Conservation (phyloP, 2,888 invertebrate species). For the Cabera pusaria region DNA sequence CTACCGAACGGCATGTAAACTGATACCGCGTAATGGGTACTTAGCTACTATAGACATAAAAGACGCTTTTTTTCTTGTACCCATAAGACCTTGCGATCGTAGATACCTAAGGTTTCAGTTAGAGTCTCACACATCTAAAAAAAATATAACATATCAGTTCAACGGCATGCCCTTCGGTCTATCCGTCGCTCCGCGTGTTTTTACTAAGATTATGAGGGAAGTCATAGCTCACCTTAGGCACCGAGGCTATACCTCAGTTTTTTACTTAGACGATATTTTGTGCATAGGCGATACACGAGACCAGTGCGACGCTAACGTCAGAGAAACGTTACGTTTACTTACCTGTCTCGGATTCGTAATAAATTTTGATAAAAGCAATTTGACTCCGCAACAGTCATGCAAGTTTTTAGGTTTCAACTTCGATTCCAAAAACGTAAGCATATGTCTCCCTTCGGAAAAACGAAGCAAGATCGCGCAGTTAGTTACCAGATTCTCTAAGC, state of each 20-base stretch:
- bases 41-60: slow-evolving; percentile 4
- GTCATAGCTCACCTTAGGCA: slow-evolving; percentile 1
- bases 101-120: slow-evolving; percentile 6
- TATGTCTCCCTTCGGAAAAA: slow-evolving; percentile 20
- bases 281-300: slow-evolving; percentile 1
- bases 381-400: neutral
- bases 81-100: neutral
- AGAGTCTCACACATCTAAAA: neutral
- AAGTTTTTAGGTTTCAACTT: slow-evolving; percentile 2
- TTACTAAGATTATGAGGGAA: slow-evolving; percentile 9
- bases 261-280: slow-evolving; percentile 9
- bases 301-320: slow-evolving; percentile 1
- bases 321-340: neutral
- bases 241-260: neutral
- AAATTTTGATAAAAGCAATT: slow-evolving; percentile 2
- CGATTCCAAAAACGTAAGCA: neutral
- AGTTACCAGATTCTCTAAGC: slow-evolving; percentile 9
- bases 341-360: slow-evolving; percentile 2
- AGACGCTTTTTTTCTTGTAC: slow-evolving; percentile 5
- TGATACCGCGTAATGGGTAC: slow-evolving; percentile 1
- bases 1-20: slow-evolving; percentile 6
- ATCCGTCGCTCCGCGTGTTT: neutral
- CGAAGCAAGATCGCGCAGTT: slow-evolving; percentile 12
- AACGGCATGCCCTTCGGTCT: slow-evolving; percentile 5
- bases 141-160: neutral